Conservation (phyloP, 1,140 invertebrate genomes). For the Pygmarrhopalites habei region DNA sequence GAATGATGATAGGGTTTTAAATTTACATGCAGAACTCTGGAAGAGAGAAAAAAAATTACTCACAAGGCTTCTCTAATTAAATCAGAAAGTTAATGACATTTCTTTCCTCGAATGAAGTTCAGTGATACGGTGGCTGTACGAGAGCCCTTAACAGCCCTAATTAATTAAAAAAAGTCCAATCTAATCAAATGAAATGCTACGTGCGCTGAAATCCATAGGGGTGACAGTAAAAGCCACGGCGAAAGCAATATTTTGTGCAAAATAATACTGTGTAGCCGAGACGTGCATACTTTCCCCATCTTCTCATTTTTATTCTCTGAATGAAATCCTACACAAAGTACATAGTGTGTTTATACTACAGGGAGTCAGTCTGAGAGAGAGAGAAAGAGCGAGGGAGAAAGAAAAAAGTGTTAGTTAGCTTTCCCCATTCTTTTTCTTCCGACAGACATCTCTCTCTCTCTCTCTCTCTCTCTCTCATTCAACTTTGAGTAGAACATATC, state of each 20-base stretch:
- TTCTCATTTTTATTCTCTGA: too few species aligned
- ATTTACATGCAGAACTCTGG: background rate
- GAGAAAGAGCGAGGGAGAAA: too few species aligned
- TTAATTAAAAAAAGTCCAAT: slow-evolving; percentile 34
- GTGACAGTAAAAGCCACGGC: slow-evolving; percentile 2
- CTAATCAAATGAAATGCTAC: slow-evolving; percentile 22
- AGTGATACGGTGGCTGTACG: slow-evolving; percentile 2
- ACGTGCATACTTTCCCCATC: too few species aligned
- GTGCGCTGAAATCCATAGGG: slow-evolving; percentile 1
- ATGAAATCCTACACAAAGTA: too few species aligned
- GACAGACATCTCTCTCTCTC: too few species aligned
- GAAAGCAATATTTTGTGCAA: background rate
- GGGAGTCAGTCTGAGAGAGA: background rate
- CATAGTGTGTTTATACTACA: background rate
- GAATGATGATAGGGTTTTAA: slow-evolving; percentile 2
- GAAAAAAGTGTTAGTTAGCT: too few species aligned
- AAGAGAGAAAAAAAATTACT: slow-evolving; percentile 21
- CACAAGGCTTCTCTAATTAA: slow-evolving; percentile 26
- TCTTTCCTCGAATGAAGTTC: slow-evolving; percentile 13
- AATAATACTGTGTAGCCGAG: too few species aligned
- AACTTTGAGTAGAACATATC: too few species aligned
- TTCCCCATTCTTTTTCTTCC: too few species aligned
- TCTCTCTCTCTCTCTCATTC: too few species aligned
- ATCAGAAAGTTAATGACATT: slow-evolving; percentile 21
- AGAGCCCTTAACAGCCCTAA: slow-evolving; percentile 22